Evolutionary conservation across 1,140 invertebrate species (phyloP).

Genomic region (Drosophila nasuta): DNA sequence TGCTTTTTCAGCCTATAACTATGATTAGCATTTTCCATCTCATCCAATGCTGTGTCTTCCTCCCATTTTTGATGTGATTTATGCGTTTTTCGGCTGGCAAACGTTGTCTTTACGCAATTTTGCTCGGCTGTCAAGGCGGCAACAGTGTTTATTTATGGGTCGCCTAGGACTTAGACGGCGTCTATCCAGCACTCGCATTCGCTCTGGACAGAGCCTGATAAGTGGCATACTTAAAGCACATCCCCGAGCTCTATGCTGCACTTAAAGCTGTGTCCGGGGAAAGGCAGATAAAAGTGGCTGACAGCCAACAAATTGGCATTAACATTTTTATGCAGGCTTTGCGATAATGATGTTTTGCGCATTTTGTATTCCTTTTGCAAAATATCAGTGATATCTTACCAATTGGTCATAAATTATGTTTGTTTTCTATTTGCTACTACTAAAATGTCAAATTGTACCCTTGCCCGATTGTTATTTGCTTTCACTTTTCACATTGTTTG

Average conservation of each 20-base stretch:
- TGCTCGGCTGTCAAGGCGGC: slow-evolving; percentile 49
- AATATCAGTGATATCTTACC: neutral
- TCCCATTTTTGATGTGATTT: slow-evolving; percentile 42
- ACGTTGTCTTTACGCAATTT: slow-evolving; percentile 46
- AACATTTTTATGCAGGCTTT: slow-evolving; percentile 8
- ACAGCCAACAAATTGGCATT: slow-evolving; percentile 25
- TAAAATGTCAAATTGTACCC: neutral
- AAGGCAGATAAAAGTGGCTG: neutral
- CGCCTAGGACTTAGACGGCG: slow-evolving; percentile 24
- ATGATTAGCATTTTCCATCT: slow-evolving; percentile 38
- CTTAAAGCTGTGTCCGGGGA: slow-evolving; percentile 22
- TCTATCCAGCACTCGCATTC: slow-evolving; percentile 8
- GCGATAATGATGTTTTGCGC: slow-evolving; percentile 3
- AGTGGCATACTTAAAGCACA: slow-evolving; percentile 43
- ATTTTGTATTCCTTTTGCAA: slow-evolving; percentile 1
- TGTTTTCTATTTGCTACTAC: neutral
- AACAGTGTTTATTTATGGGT: slow-evolving; percentile 49
- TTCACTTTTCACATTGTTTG: neutral
- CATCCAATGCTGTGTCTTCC: neutral
- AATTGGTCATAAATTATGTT: neutral
- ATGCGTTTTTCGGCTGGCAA: slow-evolving; percentile 30
- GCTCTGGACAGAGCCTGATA: slow-evolving; percentile 33
- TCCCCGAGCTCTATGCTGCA: slow-evolving; percentile 10
- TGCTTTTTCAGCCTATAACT: slow-evolving; percentile 20
- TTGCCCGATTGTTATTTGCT: neutral